Percentiles rank a stretch among this genome's conserved stretches.
Evolutionary conservation across 2,888 invertebrate species (phyloP).

Genomic region (Tillus elongatus): DNA sequence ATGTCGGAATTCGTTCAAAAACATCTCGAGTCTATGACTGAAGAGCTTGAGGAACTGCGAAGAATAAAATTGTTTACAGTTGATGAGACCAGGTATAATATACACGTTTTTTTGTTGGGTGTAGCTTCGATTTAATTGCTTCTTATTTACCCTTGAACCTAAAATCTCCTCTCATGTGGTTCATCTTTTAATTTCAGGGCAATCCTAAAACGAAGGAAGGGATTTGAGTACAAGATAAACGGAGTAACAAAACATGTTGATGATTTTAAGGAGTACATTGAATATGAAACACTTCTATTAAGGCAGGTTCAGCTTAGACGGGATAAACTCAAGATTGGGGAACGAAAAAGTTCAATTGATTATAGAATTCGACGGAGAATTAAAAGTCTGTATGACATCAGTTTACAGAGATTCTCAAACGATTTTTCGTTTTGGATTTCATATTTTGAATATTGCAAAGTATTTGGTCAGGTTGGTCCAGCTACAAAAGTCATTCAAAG

Average conservation of each 20-base stretch:
- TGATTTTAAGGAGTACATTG: constrained; percentile 60
- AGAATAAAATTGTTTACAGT: constrained; percentile 59
- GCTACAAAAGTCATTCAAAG: constrained; percentile 51
- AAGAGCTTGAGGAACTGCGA: constrained; percentile 72
- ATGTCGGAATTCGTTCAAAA: constrained; percentile 80
- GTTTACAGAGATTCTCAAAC: constrained; percentile 57
- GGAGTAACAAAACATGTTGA: constrained; percentile 58
- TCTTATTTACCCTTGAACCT: no score
- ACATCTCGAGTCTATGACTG: constrained; percentile 68
- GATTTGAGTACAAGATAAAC: constrained; percentile 65
- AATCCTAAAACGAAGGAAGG: constrained; percentile 59
- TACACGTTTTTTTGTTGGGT: no score
- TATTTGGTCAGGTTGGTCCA: constrained; percentile 49
- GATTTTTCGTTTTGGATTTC: constrained; percentile 68
- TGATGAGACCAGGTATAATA: constrained; percentile 65
- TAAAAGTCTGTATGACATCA: constrained; percentile 63
- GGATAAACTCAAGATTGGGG: constrained; percentile 47
- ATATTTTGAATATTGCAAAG: constrained; percentile 70
- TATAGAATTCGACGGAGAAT: constrained; percentile 61
- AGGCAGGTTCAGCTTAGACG: constrained; percentile 56
- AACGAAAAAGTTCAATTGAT: constrained; percentile 59
- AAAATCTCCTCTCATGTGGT: no score
- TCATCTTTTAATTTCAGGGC: constrained; percentile 44
- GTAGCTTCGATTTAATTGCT: no score
- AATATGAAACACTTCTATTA: constrained; percentile 60